Conservation (phyloP, 2,888 invertebrate genomes). For the Eugnorisma glareosa region DNA sequence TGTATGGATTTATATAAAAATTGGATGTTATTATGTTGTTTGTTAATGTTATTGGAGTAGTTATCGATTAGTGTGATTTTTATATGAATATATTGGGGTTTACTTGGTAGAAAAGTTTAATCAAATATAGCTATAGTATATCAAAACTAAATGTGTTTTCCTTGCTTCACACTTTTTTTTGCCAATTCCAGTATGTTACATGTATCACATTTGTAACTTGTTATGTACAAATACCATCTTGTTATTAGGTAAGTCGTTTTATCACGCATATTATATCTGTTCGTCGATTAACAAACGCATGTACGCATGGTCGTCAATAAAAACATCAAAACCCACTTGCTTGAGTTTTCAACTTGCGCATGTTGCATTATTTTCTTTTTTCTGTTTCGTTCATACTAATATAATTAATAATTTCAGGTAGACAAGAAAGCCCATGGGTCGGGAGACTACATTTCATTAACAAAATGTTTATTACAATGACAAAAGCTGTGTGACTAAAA, state of each 20-base stretch:
- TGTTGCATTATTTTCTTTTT: conserved; percentile 78
- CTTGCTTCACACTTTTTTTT: conserved; percentile 70
- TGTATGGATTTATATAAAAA: conserved; percentile 80
- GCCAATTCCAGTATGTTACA: conserved; percentile 55
- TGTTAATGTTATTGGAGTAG: conserved; percentile 90
- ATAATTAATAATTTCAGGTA: conserved; percentile 90
- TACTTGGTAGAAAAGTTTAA: conserved; percentile 90
- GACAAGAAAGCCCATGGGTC: conserved; percentile 89
- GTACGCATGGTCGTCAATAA: conserved; percentile 78
- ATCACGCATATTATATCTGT: conserved; percentile 62
- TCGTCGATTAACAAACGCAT: conserved; percentile 78
- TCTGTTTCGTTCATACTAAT: conserved; percentile 89
- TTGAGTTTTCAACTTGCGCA: conserved; percentile 79
- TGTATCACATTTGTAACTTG: conserved; percentile 60
- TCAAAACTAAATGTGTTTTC: conserved; percentile 77
- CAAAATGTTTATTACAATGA: conserved; percentile 79
- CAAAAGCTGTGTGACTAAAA: conserved; percentile 84
- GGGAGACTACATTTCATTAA: conserved; percentile 89
- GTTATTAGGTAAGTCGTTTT: conserved; percentile 81
- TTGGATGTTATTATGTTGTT: conserved; percentile 87
- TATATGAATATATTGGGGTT: conserved; percentile 91
- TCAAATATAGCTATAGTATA: conserved; percentile 88
- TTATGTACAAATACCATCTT: conserved; percentile 63
- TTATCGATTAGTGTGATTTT: conserved; percentile 89
- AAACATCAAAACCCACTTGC: conserved; percentile 72